Evolutionary conservation across 2,888 invertebrate genomes (phyloP), one percentile per base, ranked within the genome.

Genomic region (Globia sparganii): DNA sequence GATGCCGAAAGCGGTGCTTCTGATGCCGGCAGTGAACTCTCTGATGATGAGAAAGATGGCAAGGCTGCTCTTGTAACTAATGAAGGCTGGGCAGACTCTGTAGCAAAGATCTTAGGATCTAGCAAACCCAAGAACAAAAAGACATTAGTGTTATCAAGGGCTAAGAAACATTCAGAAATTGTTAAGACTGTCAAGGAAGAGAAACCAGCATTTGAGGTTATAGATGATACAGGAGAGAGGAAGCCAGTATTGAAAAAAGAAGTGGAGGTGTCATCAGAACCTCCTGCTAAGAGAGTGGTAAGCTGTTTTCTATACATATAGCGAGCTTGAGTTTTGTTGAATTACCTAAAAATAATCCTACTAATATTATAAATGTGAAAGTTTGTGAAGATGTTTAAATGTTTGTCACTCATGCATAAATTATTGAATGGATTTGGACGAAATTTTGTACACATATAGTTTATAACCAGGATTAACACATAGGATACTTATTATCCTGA

Each of bases 21-120:
- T 6, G 93, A 92, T 79, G 91, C 79, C 4, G 93, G 68, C 21
- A 37, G 68, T 59, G 68, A 68, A 59, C 59, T 37, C 37, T 68
- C 68, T 8, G 89, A 53, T 86, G 87, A 76, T 80, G 86, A 72
- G 71, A 83, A 66, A 43, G 81, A 88, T 61, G 84, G 86, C 25
- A 88, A 89, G 65, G 84, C 86, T 11, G 84, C 88, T 65, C 77
- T 97, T n/a, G 87, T 95, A 72, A 91, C 96, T 0, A 98, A 98
- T 92, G 95, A 97, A 82, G 98, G 98, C 4, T 99, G 98, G 98
- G 98, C 98, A 3, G 98, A 98, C 94, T 98, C 98, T 0, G 97
- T 99, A 91, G 97, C 97, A 13, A 98, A 98, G 94, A 98, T 99
- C 85, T 96, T 99, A 40, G 97, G 97, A 78, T 97, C 98, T 2